A percentile compares a stretch with the other conserved stretches of the same genome.
phyloP scores from a whole-genome alignment of 2,888 invertebrate species.

The Brachylomia viminalis region DNA sequence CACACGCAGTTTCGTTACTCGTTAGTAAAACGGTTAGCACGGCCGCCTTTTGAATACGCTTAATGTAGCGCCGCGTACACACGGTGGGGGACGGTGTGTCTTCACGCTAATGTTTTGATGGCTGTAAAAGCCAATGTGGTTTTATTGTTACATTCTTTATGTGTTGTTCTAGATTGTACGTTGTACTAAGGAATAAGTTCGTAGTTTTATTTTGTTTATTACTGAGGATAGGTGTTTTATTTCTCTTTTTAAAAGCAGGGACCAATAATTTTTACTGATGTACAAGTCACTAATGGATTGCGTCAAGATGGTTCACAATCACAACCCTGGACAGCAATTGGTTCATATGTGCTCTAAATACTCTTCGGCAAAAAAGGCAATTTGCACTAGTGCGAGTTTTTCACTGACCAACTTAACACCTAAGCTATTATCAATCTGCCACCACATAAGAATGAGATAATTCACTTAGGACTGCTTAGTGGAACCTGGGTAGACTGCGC shows the following conservation, averaged over 20 bases:
- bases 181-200: neutral
- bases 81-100: slow-evolving; percentile 28
- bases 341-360: neutral
- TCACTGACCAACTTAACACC: too few relatives aligned
- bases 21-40: slow-evolving; percentile 69
- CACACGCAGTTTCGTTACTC: slow-evolving; percentile 71
- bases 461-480: neutral
- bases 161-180: slow-evolving; percentile 24
- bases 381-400: too few relatives aligned
- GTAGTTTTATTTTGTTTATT: slow-evolving; percentile 46
- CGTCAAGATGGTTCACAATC: neutral
- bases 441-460: neutral
- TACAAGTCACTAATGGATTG: slow-evolving; percentile 14
- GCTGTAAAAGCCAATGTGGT: slow-evolving; percentile 32
- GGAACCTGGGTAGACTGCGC: neutral
- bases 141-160: slow-evolving; percentile 33
- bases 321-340: neutral
- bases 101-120: slow-evolving; percentile 44
- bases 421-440: neutral
- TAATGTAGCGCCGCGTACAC: slow-evolving; percentile 56
- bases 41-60: slow-evolving; percentile 62
- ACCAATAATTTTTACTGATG: neutral
- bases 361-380: neutral
- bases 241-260: slow-evolving; percentile 9
- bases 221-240: neutral